Evolutionary conservation across 2,888 invertebrate genomes (phyloP).

Genomic region (Linyphia triangularis): DNA sequence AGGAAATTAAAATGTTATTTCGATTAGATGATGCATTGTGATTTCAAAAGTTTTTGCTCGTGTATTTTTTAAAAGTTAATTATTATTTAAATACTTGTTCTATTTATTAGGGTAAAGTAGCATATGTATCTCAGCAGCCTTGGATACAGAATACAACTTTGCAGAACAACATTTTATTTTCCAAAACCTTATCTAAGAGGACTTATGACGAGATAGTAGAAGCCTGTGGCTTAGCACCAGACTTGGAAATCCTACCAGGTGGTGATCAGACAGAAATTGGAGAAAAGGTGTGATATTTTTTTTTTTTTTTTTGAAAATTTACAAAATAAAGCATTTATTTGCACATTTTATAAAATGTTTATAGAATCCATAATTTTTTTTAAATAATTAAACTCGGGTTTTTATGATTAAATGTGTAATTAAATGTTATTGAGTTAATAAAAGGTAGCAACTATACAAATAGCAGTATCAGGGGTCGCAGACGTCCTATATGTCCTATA

Average conservation of each 20-base stretch:
- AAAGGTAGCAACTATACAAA: too few relatives aligned
- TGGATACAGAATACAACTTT: constrained; percentile 82
- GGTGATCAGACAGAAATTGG: constrained; percentile 83
- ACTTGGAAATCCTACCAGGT: constrained; percentile 82
- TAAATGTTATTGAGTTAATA: too few relatives aligned
- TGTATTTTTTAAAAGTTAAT: neutral
- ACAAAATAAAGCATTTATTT: too few relatives aligned
- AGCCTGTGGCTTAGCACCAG: constrained; percentile 81
- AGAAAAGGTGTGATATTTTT: constrained; percentile 80
- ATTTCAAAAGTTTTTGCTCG: neutral
- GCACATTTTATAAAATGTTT: too few relatives aligned
- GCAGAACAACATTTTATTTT: constrained; percentile 82
- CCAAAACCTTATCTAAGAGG: constrained; percentile 77
- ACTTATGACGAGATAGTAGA: constrained; percentile 80
- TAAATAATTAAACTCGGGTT: too few relatives aligned
- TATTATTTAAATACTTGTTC: neutral
- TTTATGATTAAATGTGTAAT: too few relatives aligned
- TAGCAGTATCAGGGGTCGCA: too few relatives aligned
- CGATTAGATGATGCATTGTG: neutral
- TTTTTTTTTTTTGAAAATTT: too few relatives aligned
- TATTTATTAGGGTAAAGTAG: constrained; percentile 77
- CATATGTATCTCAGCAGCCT: constrained; percentile 80
- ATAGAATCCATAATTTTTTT: too few relatives aligned
- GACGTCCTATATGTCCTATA: too few relatives aligned
- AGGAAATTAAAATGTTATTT: too few relatives aligned